phyloP scores from a whole-genome alignment of 2,797 vertebrate genomes.

The Phoebastria nigripes region DNA sequence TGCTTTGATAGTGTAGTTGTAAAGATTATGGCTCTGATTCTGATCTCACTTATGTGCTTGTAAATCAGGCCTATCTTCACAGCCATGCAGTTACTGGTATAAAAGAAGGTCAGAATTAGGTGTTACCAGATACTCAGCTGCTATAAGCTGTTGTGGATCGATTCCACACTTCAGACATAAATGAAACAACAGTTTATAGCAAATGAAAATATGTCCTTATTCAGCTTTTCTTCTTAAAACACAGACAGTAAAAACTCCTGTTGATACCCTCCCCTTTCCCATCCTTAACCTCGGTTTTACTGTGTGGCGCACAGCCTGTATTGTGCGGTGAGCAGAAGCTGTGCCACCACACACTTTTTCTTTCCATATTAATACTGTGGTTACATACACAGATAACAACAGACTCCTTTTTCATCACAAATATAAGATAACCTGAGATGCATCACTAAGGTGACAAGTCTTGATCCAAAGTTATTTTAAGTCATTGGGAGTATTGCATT shows the following conservation, averaged over 20 bases:
- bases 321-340: not conserved
- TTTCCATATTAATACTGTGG: not conserved
- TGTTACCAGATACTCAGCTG: not conserved
- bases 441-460: not conserved
- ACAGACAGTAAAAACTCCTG: not conserved
- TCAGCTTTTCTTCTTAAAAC: not conserved
- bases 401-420: not conserved
- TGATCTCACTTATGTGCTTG: not conserved
- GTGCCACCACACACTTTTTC: rapidly evolving
- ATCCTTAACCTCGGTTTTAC: not conserved
- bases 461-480: not conserved
- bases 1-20: not conserved
- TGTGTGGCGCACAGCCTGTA: rapidly evolving
- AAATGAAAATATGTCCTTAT: not conserved
- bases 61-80: not conserved
- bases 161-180: not conserved
- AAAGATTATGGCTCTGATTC: not conserved
- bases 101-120: not conserved
- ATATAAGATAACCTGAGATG: not conserved
- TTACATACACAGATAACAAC: not conserved
- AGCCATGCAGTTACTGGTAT: not conserved
- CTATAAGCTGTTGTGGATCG: not conserved
- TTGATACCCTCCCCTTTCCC: not conserved
- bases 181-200: not conserved
- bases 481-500: not conserved